phyloP scores from a whole-genome alignment of 2,888 invertebrate species.

The Drosophila mercatorum region DNA sequence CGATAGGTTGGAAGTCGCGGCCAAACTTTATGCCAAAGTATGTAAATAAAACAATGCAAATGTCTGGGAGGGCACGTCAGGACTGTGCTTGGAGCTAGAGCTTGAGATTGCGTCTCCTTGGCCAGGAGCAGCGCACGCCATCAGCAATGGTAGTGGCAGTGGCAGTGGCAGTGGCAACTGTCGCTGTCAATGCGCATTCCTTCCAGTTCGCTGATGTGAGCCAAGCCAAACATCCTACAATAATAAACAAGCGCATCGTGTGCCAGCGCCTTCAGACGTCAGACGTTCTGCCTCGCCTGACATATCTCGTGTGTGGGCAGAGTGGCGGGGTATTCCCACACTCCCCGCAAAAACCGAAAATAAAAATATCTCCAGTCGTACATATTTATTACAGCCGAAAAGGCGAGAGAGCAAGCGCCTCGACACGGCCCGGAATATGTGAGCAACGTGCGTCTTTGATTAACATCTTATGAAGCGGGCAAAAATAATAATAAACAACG shows the following conservation, averaged over 20 bases:
- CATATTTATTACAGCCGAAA: constrained; percentile 47
- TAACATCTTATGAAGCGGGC: constrained; percentile 60
- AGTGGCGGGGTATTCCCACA: neutral
- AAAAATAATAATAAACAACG: neutral
- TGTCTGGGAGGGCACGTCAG: constrained; percentile 46
- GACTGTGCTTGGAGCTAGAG: constrained; percentile 17
- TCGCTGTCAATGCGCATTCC: constrained; percentile 74
- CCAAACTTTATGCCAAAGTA: constrained; percentile 62
- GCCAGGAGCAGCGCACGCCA: constrained; percentile 5
- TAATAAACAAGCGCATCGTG: constrained; percentile 73
- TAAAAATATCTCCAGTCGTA: constrained; percentile 29
- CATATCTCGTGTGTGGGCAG: constrained; percentile 35
- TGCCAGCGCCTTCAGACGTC: constrained; percentile 60
- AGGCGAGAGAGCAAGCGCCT: constrained; percentile 30
- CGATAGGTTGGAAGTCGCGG: constrained; percentile 40
- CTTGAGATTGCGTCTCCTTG: constrained; percentile 28
- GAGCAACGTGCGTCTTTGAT: constrained; percentile 68
- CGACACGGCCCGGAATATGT: constrained; percentile 23
- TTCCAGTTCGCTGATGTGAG: constrained; percentile 79
- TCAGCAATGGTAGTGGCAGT: too few relatives aligned
- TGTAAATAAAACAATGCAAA: constrained; percentile 79
- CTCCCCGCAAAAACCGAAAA: constrained; percentile 4
- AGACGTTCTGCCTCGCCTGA: constrained; percentile 36
- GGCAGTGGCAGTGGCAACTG: constrained; percentile 47
- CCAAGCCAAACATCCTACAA: constrained; percentile 74